Percentiles rank a stretch among this genome's conserved stretches.
phyloP scores from a whole-genome alignment of 2,797 vertebrate genomes.

The Apodemus agrarius region DNA sequence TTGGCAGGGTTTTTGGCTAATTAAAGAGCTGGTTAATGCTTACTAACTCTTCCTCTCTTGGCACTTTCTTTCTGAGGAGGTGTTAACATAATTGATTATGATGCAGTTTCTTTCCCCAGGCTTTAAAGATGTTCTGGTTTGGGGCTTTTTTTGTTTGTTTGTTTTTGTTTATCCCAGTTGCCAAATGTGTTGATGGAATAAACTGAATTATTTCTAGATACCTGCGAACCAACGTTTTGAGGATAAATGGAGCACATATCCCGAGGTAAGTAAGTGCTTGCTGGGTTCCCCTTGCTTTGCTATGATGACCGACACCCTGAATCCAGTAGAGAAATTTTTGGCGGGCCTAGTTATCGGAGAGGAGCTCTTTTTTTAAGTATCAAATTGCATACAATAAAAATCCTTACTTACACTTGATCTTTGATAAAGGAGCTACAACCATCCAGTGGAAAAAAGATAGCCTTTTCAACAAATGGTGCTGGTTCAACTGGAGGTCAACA shows the following conservation, averaged over 20 bases:
- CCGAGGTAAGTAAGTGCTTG: not conserved
- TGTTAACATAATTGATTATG: not conserved
- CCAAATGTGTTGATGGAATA: slow-evolving; percentile 24
- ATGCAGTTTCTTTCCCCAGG: not conserved
- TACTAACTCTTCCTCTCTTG: not conserved
- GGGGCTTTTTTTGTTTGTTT: not conserved
- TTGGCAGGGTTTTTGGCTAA: not conserved
- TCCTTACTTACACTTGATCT: no score
- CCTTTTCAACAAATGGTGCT: no score
- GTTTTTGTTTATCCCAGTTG: not conserved
- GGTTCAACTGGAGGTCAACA: no score
- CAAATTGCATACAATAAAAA: not conserved
- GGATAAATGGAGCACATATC: not conserved
- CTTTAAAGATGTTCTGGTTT: not conserved
- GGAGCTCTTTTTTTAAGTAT: not conserved
- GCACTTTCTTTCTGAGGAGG: not conserved
- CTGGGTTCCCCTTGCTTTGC: not conserved
- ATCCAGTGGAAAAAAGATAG: no score
- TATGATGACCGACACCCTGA: not conserved
- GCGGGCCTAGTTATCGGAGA: not conserved
- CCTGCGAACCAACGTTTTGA: not conserved
- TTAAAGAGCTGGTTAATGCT: not conserved
- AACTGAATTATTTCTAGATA: not conserved
- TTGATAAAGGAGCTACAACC: no score
- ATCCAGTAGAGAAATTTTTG: not conserved